Conservation (phyloP, 23 tunicate genomes). For the Botrylloides violaceus region DNA sequence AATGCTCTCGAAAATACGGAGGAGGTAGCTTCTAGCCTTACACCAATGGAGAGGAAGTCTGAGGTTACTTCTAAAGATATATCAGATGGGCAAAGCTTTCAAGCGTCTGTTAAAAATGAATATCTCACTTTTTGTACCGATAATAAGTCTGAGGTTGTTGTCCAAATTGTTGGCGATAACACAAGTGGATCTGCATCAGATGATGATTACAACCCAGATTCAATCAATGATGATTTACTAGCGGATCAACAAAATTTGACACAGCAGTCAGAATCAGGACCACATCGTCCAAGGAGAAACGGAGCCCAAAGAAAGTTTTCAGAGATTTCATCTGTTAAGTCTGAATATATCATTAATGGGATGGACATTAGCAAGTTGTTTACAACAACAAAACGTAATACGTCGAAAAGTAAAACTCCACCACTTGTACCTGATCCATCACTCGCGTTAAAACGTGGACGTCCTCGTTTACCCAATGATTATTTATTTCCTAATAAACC, state of each 20-base stretch:
- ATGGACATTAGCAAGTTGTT: neutral
- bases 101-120: neutral
- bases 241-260: neutral
- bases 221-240: neutral
- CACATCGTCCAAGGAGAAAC: neutral
- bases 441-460: neutral
- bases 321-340: neutral
- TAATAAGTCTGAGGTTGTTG: neutral
- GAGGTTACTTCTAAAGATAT: neutral
- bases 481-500: slow-evolving; percentile 5
- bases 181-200: neutral
- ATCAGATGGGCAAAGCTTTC: too few relatives aligned
- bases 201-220: neutral
- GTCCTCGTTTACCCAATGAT: slow-evolving; percentile 12
- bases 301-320: too few relatives aligned
- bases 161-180: neutral
- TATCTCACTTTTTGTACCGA: neutral
- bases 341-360: neutral
- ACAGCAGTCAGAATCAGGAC: neutral
- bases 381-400: neutral
- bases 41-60: neutral
- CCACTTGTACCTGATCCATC: neutral
- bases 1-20: neutral
- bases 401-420: neutral
- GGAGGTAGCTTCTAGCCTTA: neutral